Base-by-base conservation (phyloP, 1,140 invertebrate genomes). In the Tetragnatha versicolor region DNA sequence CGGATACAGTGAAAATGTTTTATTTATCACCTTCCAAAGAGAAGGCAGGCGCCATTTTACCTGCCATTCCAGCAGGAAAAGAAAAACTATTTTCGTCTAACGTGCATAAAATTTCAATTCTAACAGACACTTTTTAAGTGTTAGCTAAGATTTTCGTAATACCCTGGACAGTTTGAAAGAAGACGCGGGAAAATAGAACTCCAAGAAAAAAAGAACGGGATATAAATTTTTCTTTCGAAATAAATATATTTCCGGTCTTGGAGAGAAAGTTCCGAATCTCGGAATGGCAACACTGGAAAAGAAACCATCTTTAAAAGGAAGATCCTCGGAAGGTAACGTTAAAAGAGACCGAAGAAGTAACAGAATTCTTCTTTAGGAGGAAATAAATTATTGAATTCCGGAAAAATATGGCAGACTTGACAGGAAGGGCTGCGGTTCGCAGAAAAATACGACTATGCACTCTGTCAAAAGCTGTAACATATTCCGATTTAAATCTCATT, bases 301-400 rank as follows among this genome's bases (percentile, higher is more conserved):
- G 6, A n/a, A 51, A 22, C 20, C n/a, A 51, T 25, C 3, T 51
- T n/a, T 25, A 10, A 22, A 10, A 22, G 20, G n/a, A 51, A 27
- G 9, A 51, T 51, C 49, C n/a, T 20, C 0, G 49, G 49, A 22
- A 51, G 49, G 10, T 20, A 22, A 4, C 12, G n/a, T 5, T 10
- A 7, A n/a, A n/a, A n/a, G n/a, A n/a, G n/a, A n/a, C n/a, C n/a
- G n/a, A 51, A n/a, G 27, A 51, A 27, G 47, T n/a, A 51, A 51
- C n/a, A 51, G 1, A 51, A 60, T 31, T 60, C 27, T 20, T n/a
- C 35, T 33, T n/a, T n/a, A 7, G 12, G 31, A 14, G 2, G n/a
- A 61, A 61, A 61, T 60, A 60, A 60, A 60, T 60, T 60, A 60
- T 35, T 31, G 33, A 60, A 60, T n/a, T 60, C 9, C 17, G 27